Conservation (phyloP, 2,113 vertebrate genomes). For the Thamnaconus septentrionalis region DNA sequence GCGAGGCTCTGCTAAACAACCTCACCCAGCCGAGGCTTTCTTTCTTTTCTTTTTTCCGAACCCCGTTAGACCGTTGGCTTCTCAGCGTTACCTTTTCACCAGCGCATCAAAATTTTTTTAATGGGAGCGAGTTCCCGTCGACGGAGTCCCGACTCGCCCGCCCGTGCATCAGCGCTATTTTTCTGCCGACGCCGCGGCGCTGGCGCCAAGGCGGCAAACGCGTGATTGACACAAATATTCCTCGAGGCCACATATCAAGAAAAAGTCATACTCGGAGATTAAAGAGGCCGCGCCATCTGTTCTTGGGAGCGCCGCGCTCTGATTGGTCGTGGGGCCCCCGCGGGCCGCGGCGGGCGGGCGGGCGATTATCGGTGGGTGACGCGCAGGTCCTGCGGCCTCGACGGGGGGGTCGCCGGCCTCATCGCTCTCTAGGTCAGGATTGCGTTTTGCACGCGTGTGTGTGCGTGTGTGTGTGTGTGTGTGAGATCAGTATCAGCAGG, state of each 20-base stretch:
- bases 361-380: conserved; percentile 38
- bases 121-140: neutral
- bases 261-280: conserved; percentile 39
- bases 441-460: conserved; percentile 7
- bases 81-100: neutral
- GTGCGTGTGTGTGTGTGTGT: conserved; percentile 10
- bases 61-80: too few relatives aligned
- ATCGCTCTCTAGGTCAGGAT: conserved; percentile 30
- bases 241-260: conserved; percentile 18
- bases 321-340: conserved; percentile 33
- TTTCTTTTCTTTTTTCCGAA: too few relatives aligned
- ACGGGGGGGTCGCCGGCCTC: conserved; percentile 1
- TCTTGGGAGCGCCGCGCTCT: conserved; percentile 21
- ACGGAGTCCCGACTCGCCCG: neutral
- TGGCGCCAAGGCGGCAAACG: neutral
- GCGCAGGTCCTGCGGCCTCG: conserved; percentile 22
- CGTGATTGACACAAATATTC: conserved; percentile 23
- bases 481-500: conserved; percentile 27
- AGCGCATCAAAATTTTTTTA: neutral
- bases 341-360: neutral
- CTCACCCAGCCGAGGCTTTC: too few relatives aligned
- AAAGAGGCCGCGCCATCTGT: conserved; percentile 47
- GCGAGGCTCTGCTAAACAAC: too few relatives aligned
- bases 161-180: neutral
- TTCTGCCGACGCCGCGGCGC: conserved; percentile 4